These are phyloP conservation scores for Ailurus styani DNA, from an alignment of 2,113 vertebrate genomes.

Conservation along the genomic window DNA sequence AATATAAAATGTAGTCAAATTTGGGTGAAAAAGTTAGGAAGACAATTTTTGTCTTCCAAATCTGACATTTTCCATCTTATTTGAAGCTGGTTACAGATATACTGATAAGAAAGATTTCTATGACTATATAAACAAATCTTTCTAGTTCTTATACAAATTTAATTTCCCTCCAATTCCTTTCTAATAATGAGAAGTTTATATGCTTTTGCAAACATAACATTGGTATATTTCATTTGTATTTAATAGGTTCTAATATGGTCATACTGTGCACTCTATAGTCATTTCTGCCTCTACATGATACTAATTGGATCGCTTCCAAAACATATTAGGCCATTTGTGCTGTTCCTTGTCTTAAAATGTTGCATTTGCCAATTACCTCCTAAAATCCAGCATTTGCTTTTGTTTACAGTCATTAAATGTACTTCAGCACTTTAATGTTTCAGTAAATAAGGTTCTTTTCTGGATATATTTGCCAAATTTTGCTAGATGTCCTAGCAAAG, in stretches of 20 bases:
- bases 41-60: neutral
- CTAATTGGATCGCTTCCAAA: slow-evolving; percentile 3
- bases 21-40: neutral
- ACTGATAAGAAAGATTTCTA: neutral
- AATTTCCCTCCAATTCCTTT: neutral
- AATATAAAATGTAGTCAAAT: neutral
- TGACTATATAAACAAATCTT: neutral
- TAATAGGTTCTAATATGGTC: neutral
- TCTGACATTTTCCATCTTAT: neutral
- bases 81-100: neutral
- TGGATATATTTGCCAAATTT: neutral
- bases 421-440: neutral
- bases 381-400: slow-evolving; percentile 5
- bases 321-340: neutral
- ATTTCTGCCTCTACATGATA: neutral
- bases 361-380: slow-evolving; percentile 3
- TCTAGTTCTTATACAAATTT: neutral
- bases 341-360: slow-evolving; percentile 33
- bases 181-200: neutral
- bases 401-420: slow-evolving; percentile 20
- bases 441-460: neutral
- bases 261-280: neutral
- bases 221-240: neutral
- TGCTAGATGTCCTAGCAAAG: neutral
- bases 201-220: neutral